phyloP scores from a whole-genome alignment of 2,888 invertebrate species.

The Macrophya alboannulata region DNA sequence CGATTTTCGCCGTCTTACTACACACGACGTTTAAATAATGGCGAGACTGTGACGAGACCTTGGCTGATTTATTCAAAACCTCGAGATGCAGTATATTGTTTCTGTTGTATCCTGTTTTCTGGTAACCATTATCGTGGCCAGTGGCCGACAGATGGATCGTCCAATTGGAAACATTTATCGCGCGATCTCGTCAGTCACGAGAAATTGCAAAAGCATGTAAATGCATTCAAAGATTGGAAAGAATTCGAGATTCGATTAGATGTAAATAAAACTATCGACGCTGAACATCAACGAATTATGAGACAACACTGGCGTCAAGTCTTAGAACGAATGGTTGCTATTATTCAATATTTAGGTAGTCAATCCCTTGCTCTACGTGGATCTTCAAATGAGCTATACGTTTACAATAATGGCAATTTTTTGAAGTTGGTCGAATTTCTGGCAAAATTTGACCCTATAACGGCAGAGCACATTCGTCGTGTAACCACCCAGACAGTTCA shows the following conservation, averaged over 20 bases:
- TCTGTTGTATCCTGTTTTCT: slow-evolving; percentile 62
- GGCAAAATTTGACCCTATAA: slow-evolving; percentile 59
- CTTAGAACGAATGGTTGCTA: slow-evolving; percentile 60
- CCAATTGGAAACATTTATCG: slow-evolving; percentile 61
- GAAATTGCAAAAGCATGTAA: slow-evolving; percentile 58
- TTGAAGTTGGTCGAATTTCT: slow-evolving; percentile 56
- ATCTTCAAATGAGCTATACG: slow-evolving; percentile 51
- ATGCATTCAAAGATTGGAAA: slow-evolving; percentile 60
- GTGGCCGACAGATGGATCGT: slow-evolving; percentile 54
- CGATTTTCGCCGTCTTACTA: slow-evolving; percentile 58
- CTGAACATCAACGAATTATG: slow-evolving; percentile 58
- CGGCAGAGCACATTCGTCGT: slow-evolving; percentile 48
- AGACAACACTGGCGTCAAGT: slow-evolving; percentile 59
- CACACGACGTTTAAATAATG: slow-evolving; percentile 58
- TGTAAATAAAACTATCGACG: slow-evolving; percentile 58
- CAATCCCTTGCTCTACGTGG: slow-evolving; percentile 61
- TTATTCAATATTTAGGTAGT: slow-evolving; percentile 60
- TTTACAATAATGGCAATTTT: slow-evolving; percentile 57
- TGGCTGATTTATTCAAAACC: slow-evolving; percentile 60
- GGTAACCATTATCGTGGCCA: slow-evolving; percentile 47
- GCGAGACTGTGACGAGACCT: slow-evolving; percentile 56
- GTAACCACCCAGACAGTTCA: slow-evolving; percentile 11
- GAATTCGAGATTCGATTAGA: slow-evolving; percentile 57
- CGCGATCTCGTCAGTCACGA: slow-evolving; percentile 58
- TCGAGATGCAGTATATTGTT: slow-evolving; percentile 57